Percentiles rank a stretch among this genome's conserved stretches.
phyloP scores from a whole-genome alignment of 1,140 invertebrate species.

The Acromyrmex charruanus region DNA sequence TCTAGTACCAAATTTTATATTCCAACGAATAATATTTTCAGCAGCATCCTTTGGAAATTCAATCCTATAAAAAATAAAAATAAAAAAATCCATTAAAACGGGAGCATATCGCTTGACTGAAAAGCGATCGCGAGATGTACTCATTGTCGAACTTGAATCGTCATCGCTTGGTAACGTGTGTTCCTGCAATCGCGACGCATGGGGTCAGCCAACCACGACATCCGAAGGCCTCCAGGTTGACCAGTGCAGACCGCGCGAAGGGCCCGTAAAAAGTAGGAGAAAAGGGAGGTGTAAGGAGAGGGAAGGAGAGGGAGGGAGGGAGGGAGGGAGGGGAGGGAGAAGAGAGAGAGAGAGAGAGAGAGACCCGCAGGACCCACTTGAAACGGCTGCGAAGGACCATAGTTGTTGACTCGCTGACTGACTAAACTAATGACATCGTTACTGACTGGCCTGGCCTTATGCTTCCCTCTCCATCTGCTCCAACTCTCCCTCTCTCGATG shows the following conservation, averaged over 20 bases:
- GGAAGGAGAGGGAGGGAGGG: too few relatives aligned
- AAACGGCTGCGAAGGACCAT: slow-evolving; percentile 77
- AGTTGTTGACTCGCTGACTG: slow-evolving; percentile 84
- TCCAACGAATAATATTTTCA: background rate
- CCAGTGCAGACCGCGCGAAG: slow-evolving; percentile 49
- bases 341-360: background rate
- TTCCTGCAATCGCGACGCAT: slow-evolving; percentile 37
- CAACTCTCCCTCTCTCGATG: slow-evolving; percentile 25
- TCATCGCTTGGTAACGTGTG: slow-evolving; percentile 40
- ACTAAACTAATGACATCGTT: slow-evolving; percentile 85
- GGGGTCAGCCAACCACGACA: slow-evolving; percentile 37
- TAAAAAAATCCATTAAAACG: background rate
- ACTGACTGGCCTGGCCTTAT: slow-evolving; percentile 83
- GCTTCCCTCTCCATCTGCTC: slow-evolving; percentile 63
- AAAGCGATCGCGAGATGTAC: slow-evolving; percentile 8
- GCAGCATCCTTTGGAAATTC: background rate
- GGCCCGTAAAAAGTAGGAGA: slow-evolving; percentile 59
- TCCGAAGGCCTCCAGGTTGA: slow-evolving; percentile 29
- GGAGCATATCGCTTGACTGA: background rate
- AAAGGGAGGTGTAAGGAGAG: background rate
- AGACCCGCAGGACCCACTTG: slow-evolving; percentile 65
- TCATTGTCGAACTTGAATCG: slow-evolving; percentile 22
- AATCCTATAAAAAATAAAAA: background rate
- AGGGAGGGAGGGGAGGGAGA: background rate
- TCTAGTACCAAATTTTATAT: background rate